phyloP scores from a whole-genome alignment of 2,888 invertebrate genomes.

The Conomelus anceps region DNA sequence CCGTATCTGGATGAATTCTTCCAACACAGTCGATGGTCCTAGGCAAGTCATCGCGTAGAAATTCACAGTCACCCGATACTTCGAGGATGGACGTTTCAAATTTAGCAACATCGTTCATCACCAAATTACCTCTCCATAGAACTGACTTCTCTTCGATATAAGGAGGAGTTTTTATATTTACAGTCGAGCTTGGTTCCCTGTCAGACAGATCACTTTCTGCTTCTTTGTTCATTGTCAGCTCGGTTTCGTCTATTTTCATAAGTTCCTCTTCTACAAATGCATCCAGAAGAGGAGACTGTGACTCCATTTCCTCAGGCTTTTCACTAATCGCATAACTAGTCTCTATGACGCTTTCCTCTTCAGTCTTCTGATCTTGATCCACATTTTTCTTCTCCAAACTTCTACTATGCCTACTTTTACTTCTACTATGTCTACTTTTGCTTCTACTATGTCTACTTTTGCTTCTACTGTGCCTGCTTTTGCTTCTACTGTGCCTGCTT shows the following conservation, averaged over 20 bases:
- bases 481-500: conserved; percentile 24
- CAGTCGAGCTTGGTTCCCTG: conserved; percentile 74
- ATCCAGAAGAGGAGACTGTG: conserved; percentile 22
- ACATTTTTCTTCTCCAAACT: conserved; percentile 31
- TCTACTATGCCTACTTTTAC: conserved; percentile 24
- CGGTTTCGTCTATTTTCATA: conserved; percentile 13
- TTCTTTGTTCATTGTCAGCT: conserved; percentile 12
- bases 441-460: conserved; percentile 21
- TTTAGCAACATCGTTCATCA: conserved; percentile 85
- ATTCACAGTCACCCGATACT: conserved; percentile 61
- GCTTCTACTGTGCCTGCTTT: conserved; percentile 23
- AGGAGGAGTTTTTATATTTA: conserved; percentile 50
- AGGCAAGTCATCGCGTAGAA: conserved; percentile 65
- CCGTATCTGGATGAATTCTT: conserved; percentile 52
- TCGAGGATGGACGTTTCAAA: conserved; percentile 77
- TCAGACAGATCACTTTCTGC: conserved; percentile 43
- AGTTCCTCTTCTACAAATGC: conserved; percentile 20
- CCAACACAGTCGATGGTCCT: conserved; percentile 82
- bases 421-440: conserved; percentile 22
- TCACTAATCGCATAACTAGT: not conserved
- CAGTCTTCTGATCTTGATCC: conserved; percentile 7
- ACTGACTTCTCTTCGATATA: conserved; percentile 42
- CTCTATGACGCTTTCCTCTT: conserved; percentile 37
- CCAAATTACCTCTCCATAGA: conserved; percentile 77
- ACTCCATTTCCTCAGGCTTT: conserved; percentile 24